A percentile compares a stretch with the other conserved stretches of the same genome.
Evolutionary conservation across 2,888 invertebrate genomes (phyloP).

Genomic region (Crossocerus cetratus): DNA sequence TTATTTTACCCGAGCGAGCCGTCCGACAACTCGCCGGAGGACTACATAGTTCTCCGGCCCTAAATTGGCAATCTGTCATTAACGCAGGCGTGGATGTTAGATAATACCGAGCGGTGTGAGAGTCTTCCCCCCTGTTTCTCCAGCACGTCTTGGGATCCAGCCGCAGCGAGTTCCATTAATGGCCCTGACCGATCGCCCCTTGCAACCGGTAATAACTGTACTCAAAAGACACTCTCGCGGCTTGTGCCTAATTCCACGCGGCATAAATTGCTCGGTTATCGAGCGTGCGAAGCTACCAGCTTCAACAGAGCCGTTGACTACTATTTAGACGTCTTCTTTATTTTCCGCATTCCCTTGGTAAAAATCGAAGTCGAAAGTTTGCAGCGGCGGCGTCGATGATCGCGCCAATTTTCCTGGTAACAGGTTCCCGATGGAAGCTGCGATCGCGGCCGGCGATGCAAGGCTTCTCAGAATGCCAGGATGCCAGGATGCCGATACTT

Average conservation of each 20-base stretch:
- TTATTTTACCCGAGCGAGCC: slow-evolving; percentile 39
- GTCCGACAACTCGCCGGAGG: slow-evolving; percentile 32
- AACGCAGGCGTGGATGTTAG: slow-evolving; percentile 39
- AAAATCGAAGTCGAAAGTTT: too few species aligned
- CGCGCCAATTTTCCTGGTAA: too few species aligned
- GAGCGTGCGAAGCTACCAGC: too few species aligned
- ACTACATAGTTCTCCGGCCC: slow-evolving; percentile 35
- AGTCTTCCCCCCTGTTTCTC: too few species aligned
- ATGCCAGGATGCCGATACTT: not conserved
- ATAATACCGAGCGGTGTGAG: too few species aligned
- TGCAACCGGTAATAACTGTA: slow-evolving; percentile 14
- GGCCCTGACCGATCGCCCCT: slow-evolving; percentile 28
- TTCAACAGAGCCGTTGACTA: too few species aligned
- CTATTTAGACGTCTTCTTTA: too few species aligned
- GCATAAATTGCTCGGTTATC: slow-evolving; percentile 4
- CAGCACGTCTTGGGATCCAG: not conserved
- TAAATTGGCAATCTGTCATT: slow-evolving; percentile 59
- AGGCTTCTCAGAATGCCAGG: not conserved
- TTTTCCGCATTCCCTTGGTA: too few species aligned
- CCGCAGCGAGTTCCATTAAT: slow-evolving; percentile 32
- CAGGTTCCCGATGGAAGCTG: not conserved
- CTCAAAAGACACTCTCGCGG: not conserved
- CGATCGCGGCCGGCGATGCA: not conserved
- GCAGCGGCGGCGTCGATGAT: too few species aligned
- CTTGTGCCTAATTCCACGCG: not conserved